These are phyloP conservation scores for Seira musarum DNA, from an alignment of 2,888 invertebrate species.

Conservation along the genomic window DNA sequence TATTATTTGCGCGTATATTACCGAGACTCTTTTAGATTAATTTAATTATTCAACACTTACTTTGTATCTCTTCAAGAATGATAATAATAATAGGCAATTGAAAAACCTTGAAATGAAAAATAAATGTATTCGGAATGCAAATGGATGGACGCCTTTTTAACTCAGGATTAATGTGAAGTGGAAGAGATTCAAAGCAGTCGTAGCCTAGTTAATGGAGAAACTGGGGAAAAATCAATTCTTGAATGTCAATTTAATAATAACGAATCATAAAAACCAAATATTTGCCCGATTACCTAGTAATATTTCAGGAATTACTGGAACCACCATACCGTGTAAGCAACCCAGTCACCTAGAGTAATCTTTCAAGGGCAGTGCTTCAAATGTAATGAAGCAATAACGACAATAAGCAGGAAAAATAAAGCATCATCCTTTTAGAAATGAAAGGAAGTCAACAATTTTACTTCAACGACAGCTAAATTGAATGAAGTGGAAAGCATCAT, in stretches of 20 bases:
- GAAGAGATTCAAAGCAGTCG: too few relatives aligned
- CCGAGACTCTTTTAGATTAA: background rate
- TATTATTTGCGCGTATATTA: conserved; percentile 6
- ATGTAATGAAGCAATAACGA: background rate
- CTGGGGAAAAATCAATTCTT: background rate
- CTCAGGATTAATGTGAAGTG: too few relatives aligned
- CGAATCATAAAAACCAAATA: too few relatives aligned
- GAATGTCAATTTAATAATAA: background rate
- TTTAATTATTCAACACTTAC: conserved; percentile 9
- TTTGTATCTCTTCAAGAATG: background rate
- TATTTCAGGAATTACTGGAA: background rate
- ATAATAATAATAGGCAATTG: background rate
- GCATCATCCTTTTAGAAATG: background rate
- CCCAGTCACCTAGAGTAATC: background rate
- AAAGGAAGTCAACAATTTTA: background rate
- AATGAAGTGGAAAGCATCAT: background rate
- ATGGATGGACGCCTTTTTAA: too few relatives aligned
- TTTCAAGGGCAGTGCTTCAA: background rate
- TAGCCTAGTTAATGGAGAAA: too few relatives aligned
- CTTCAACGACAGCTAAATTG: conserved; percentile 10
- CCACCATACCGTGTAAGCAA: background rate
- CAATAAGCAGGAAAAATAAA: background rate
- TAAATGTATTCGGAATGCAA: background rate
- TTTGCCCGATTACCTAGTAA: too few relatives aligned
- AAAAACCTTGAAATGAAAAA: background rate